Evolutionary conservation across 1,140 invertebrate species (phyloP).

Genomic region (Listronotus oregonensis): DNA sequence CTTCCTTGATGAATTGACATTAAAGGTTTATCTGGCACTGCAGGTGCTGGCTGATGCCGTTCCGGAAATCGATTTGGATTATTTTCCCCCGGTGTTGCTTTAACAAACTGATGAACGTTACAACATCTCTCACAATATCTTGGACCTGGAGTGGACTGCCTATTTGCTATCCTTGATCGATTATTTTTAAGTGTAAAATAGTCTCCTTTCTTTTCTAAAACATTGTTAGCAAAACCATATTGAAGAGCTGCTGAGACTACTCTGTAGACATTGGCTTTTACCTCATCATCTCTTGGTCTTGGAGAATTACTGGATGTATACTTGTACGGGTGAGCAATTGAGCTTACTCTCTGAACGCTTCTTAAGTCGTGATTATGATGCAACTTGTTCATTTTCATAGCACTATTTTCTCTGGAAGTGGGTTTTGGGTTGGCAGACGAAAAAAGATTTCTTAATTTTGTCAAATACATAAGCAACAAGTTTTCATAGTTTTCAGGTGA

Average conservation of each 20-base stretch:
- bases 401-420: constrained; percentile 20
- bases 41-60: background rate
- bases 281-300: constrained; percentile 2
- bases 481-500: constrained; percentile 32
- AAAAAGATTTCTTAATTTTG: constrained; percentile 35
- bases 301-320: constrained; percentile 19
- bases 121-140: background rate
- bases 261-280: constrained; percentile 33
- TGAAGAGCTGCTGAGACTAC: constrained; percentile 34
- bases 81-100: background rate
- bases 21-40: background rate
- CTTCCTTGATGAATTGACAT: background rate
- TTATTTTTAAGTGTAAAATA: constrained; percentile 32
- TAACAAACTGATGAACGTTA: constrained; percentile 3
- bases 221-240: constrained; percentile 35
- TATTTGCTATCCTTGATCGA: background rate
- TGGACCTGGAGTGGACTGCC: constrained; percentile 19
- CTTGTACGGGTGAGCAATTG: constrained; percentile 3
- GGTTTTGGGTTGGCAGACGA: constrained; percentile 3
- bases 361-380: background rate
- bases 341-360: background rate
- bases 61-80: background rate
- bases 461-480: constrained; percentile 32
- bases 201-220: constrained; percentile 31
- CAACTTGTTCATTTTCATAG: constrained; percentile 17